These are phyloP conservation scores for Cynoglossus semilaevis DNA, from an alignment of 2,113 vertebrate genomes.

Conservation along the genomic window DNA sequence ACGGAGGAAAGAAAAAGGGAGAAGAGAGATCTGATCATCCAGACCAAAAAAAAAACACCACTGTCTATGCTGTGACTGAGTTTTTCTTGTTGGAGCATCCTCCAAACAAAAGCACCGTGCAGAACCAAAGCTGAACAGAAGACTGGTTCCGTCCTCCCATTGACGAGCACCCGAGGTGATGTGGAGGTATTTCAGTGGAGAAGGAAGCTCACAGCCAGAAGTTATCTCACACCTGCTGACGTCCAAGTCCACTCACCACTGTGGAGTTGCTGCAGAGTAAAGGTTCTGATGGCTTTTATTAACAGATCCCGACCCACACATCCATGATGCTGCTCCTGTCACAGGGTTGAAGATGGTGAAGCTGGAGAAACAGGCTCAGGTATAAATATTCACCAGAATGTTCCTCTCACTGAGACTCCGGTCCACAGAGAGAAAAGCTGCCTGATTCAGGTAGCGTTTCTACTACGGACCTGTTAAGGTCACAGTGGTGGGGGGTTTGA, in stretches of 20 bases:
- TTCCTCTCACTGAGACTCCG: conserved; percentile 35
- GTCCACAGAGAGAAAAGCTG: conserved; percentile 48
- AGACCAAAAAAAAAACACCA: neutral
- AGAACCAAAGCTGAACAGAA: conserved; percentile 1
- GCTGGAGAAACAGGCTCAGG: conserved; percentile 7
- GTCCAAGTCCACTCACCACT: neutral
- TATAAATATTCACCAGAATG: conserved; percentile 3
- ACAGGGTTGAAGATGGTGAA: neutral
- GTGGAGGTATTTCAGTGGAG: conserved; percentile 26
- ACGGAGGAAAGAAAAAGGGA: neutral
- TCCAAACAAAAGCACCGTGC: neutral
- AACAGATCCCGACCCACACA: neutral
- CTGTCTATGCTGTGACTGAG: neutral
- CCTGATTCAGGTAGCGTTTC: conserved; percentile 64
- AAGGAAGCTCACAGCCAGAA: conserved; percentile 28
- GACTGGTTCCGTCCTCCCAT: conserved; percentile 12
- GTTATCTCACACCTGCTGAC: conserved; percentile 22
- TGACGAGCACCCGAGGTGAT: conserved; percentile 4
- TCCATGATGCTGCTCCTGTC: conserved; percentile 6
- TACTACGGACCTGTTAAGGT: conserved; percentile 51
- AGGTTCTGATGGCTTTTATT: conserved; percentile 26
- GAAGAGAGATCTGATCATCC: conserved; percentile 8
- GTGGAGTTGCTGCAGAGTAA: conserved; percentile 35
- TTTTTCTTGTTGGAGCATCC: neutral
- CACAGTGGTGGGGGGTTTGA: conserved; percentile 63